Evolutionary conservation across 2,113 vertebrate genomes (phyloP).

Genomic region (Otocyon megalotis): DNA sequence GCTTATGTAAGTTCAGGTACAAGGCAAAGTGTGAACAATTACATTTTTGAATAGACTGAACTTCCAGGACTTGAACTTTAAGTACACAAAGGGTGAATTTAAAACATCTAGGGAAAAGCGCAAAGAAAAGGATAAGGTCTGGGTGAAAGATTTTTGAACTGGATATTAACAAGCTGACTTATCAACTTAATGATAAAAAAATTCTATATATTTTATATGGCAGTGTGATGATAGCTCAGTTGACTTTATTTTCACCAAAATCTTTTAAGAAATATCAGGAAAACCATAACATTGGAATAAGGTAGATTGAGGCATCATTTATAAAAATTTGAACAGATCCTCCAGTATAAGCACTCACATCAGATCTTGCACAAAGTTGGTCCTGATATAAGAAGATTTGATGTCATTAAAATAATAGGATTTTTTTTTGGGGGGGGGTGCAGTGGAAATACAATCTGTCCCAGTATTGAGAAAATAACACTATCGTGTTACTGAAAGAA

Average conservation of each 20-base stretch:
- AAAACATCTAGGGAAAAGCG: neutral
- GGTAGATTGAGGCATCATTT: slow-evolving; percentile 31
- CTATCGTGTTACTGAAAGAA: slow-evolving; percentile 4
- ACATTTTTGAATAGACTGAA: neutral
- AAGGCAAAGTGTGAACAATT: neutral
- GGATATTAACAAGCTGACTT: slow-evolving; percentile 1
- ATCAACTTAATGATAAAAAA: neutral
- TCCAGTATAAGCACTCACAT: slow-evolving; percentile 69
- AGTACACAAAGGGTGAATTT: neutral
- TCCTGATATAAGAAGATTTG: slow-evolving; percentile 60
- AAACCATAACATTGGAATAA: slow-evolving; percentile 45
- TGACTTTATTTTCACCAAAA: slow-evolving; percentile 47
- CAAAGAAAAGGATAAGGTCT: neutral
- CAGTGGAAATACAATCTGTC: slow-evolving; percentile 54
- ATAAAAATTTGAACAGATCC: slow-evolving; percentile 76
- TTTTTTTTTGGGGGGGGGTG: neutral
- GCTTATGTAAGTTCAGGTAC: neutral
- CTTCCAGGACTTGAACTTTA: neutral
- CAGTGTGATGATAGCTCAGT: neutral
- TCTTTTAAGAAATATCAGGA: slow-evolving; percentile 9
- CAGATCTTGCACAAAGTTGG: slow-evolving; percentile 68
- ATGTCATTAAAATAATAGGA: slow-evolving; percentile 65
- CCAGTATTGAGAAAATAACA: slow-evolving; percentile 38
- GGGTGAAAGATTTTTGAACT: neutral
- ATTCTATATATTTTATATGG: neutral